Percentiles rank a stretch among this genome's conserved stretches.
Evolutionary conservation across 2,113 vertebrate species (phyloP).

Genomic region (Oriolus oriolus): DNA sequence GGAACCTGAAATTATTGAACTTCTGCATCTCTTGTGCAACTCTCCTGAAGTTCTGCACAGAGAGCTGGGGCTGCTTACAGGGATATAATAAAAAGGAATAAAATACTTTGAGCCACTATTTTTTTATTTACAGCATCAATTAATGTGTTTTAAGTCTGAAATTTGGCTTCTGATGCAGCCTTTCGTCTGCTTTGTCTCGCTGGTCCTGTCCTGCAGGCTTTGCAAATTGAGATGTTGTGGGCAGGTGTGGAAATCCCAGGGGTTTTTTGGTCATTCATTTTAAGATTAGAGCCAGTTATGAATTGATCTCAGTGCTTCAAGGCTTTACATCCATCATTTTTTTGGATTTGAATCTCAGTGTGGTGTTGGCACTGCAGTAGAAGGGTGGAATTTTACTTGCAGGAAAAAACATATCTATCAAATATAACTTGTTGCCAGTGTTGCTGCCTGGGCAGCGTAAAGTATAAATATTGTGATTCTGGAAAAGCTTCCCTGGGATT

Average conservation of each 20-base stretch:
- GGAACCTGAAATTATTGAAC: not conserved
- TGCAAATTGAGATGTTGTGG: not conserved
- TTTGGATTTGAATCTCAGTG: not conserved
- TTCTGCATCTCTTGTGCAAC: not conserved
- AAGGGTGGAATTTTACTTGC: not conserved
- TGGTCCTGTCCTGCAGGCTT: not conserved
- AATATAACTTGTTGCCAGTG: not conserved
- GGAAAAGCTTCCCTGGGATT: not conserved
- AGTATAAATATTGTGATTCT: not conserved
- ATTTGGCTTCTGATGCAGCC: not conserved
- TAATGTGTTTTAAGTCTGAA: not conserved
- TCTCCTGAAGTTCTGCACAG: not conserved
- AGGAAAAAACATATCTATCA: not conserved
- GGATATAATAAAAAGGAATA: not conserved
- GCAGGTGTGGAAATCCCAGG: not conserved
- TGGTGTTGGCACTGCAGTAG: not conserved
- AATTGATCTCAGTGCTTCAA: not conserved
- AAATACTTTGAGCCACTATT: rapidly evolving
- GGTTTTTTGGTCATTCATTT: not conserved
- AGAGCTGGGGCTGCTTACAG: not conserved
- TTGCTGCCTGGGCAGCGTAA: not conserved
- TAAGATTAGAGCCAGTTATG: not conserved
- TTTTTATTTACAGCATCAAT: not conserved
- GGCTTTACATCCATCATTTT: not conserved
- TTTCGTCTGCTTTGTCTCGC: not conserved